Base-by-base conservation (phyloP, 2,888 invertebrate species). In the Barypeithes pellucidus region DNA sequence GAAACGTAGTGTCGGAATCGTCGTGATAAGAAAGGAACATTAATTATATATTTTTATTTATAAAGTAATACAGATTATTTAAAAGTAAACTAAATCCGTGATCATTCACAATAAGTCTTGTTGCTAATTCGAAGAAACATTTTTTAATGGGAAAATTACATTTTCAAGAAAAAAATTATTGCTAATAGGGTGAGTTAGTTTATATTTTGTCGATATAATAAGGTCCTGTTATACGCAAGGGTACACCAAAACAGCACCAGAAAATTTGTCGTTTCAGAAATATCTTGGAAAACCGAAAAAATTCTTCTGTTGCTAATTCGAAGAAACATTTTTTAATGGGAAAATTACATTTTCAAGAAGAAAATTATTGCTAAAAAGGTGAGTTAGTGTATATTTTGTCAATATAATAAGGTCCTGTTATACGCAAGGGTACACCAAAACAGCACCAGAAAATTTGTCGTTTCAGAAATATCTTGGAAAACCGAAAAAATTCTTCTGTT, bases 1-100 rank as follows among this genome's bases (percentile, higher is more conserved):
- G 8, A 43, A 16, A 8, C 47, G 3, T 20, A 12, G 47, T 20
- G 18, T 47, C 47, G 20, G 20, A 20, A n/a, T n/a, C 7, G 5
- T 20, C 20, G 9, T 11, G 47, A 47, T 47, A 47, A 47, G 47
- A 20, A n/a, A 20, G 12, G 11, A 0, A 18, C 47, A 20, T 9
- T 20, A 47, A 47, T 47, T 47, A 29, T 29, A 47, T 20, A 47
- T 47, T 47, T 45, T 47, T 47, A 8, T 47, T 20, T 47, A 47
- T 9, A n/a, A 18, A 47, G 43, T 18, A 12, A 47, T 18, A 47
- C 5, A 20, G 11, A 47, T 47, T 20, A 47, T 18, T 47, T 45
- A 18, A 18, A 47, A 47, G 47, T 20, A 47, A 47, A 47, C 47
- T 7, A 20, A 43, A n/a, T 16, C 43, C 7, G 43, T 43, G n/a